Percentiles rank a stretch among this genome's conserved stretches.
Evolutionary conservation across 1,140 invertebrate species (phyloP).

Genomic region (Aphaenogaster rudis): DNA sequence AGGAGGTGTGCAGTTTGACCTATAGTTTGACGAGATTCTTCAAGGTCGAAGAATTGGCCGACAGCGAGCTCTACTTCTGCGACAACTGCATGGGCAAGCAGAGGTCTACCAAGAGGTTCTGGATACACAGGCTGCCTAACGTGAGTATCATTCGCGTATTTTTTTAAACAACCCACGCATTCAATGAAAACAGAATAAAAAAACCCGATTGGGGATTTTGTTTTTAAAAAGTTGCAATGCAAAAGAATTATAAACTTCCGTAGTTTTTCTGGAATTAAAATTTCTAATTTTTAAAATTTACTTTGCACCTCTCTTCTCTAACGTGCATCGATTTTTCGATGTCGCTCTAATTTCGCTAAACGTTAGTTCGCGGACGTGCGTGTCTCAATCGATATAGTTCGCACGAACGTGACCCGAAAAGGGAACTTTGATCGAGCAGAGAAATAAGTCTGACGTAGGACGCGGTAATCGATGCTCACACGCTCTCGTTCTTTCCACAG

Average conservation of each 20-base stretch:
- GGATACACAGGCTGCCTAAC: slow-evolving; percentile 93
- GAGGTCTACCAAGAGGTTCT: slow-evolving; percentile 94
- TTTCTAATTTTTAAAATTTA: neutral
- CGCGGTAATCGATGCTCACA: slow-evolving; percentile 31
- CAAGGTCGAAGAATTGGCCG: slow-evolving; percentile 94
- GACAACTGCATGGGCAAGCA: slow-evolving; percentile 94
- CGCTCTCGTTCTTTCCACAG: slow-evolving; percentile 83
- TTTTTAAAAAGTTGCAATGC: slow-evolving; percentile 1
- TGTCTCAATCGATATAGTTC: slow-evolving; percentile 27
- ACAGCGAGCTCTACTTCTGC: slow-evolving; percentile 94
- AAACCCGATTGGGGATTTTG: neutral
- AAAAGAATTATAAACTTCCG: too few relatives aligned
- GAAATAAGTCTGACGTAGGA: slow-evolving; percentile 15
- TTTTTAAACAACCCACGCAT: neutral
- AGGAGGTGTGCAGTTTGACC: slow-evolving; percentile 87
- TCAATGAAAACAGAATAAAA: neutral
- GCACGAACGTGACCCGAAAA: slow-evolving; percentile 53
- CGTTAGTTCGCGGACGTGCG: neutral
- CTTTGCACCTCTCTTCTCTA: neutral
- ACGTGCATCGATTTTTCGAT: slow-evolving; percentile 27
- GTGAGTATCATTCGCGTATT: slow-evolving; percentile 85
- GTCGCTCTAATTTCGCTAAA: slow-evolving; percentile 10
- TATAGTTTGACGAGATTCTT: slow-evolving; percentile 93
- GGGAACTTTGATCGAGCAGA: slow-evolving; percentile 27
- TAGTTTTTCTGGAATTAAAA: neutral